Base-by-base conservation (phyloP, 2,113 vertebrate species). In the Pardalotus punctatus region DNA sequence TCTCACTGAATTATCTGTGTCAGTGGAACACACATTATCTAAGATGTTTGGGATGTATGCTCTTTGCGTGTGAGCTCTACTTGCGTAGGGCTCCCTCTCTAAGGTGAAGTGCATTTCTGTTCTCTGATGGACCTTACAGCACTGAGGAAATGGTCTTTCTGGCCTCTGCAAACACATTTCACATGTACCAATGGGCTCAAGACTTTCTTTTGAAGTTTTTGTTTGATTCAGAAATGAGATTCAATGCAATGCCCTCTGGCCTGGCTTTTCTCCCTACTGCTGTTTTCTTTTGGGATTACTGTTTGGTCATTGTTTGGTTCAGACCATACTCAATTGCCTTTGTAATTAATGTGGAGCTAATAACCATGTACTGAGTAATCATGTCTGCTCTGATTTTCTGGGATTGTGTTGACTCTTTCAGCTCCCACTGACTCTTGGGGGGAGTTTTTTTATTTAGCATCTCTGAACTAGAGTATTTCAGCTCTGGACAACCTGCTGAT, bases 271-370 rank as follows among this genome's bases (percentile, higher is more conserved):
- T 96, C 50, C 82, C 72, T 40, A 6, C 74, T 88, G 57, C 88
- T 93, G 88, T 96, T 96, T 96, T 95, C 94, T 83, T 94, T 92
- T 82, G 89, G 88, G 94, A 96, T 96, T 95, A 90, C 79, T 85
- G 29, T 79, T 92, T 90, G 70, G 56, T 50, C 86, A 82, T 94
- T 96, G 82, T 96, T 92, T 17, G 5, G 57, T 64, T 76, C 67
- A 80, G 88, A 24, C 88, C 48, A 28, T 88, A 88, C 45, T 94
- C 86, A 95, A 97, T 89, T 93, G 84, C 84, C 87, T 84, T 58
- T 81, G 73, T 95, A 92, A 94, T 95, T 91, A 96, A 80, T 74
- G 90, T 89, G 86, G 81, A 78, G 81, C 81, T 96, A 91, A 95
- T 95, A 91, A 89, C 86, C 51, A 7, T 67, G 90, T 67, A 33